Conservation (phyloP, 2,113 vertebrate genomes). For the Callipepla californica region DNA sequence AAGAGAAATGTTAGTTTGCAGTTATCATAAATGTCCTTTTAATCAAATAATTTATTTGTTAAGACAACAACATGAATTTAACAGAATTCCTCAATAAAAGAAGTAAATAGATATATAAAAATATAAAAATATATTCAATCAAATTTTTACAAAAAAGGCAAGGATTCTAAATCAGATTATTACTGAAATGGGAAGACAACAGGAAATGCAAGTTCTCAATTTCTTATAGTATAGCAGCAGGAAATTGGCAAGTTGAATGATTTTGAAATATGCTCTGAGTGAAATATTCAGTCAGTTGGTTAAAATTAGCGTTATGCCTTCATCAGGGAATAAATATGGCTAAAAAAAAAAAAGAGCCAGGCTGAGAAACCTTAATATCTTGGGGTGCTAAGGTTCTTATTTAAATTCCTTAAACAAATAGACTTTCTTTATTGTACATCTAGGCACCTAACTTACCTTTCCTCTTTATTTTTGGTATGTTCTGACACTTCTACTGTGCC, state of each 20-base stretch:
- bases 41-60: constrained; percentile 4
- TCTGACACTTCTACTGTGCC: neutral
- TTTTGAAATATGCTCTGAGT: neutral
- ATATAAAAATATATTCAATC: neutral
- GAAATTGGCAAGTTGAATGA: neutral
- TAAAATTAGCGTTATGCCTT: neutral
- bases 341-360: neutral
- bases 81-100: neutral
- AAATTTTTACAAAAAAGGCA: neutral
- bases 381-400: neutral
- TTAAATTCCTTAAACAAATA: neutral
- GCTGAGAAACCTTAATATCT: neutral
- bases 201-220: neutral
- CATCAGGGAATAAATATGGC: neutral
- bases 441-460: neutral
- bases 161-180: neutral
- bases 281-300: neutral
- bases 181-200: neutral
- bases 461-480: neutral
- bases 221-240: neutral
- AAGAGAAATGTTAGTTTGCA: neutral
- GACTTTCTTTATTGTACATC: neutral
- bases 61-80: neutral
- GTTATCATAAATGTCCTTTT: neutral
- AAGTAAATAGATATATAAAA: neutral